Percentiles rank a stretch among this genome's conserved stretches.
These are phyloP conservation scores for Pempheris klunzingeri DNA, from an alignment of 2,797 vertebrate species.

Conservation along the genomic window DNA sequence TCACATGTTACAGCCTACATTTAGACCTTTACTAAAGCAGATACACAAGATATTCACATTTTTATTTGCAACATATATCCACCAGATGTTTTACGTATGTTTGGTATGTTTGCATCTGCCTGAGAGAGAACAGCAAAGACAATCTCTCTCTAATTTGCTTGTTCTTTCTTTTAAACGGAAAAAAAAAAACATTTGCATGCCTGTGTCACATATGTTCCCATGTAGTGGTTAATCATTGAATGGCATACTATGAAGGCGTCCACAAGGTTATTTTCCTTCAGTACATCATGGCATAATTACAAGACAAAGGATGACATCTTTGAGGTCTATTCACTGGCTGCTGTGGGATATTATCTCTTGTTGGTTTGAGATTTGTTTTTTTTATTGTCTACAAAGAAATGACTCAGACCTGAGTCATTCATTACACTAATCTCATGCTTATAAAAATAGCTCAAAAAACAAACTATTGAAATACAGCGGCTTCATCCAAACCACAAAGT, in stretches of 20 bases:
- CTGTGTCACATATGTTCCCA: neutral
- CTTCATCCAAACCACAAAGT: constrained; percentile 10
- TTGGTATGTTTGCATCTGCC: neutral
- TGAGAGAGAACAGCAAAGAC: neutral
- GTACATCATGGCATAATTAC: neutral
- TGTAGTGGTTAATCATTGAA: constrained; percentile 14
- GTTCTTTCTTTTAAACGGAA: neutral
- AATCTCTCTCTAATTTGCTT: constrained; percentile 12
- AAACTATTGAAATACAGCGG: constrained; percentile 22
- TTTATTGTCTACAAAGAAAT: neutral
- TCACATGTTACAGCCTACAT: neutral
- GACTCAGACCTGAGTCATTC: constrained; percentile 3
- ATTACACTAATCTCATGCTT: constrained; percentile 17
- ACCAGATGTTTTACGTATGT: neutral
- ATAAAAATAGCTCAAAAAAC: constrained; percentile 26
- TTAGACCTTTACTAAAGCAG: neutral
- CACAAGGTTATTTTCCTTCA: neutral
- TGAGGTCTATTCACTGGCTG: neutral
- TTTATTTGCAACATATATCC: neutral
- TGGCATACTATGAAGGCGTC: constrained; percentile 13
- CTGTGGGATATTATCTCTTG: neutral
- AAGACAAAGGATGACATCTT: neutral
- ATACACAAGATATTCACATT: neutral
- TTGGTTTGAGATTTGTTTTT: neutral
- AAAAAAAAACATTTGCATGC: neutral